Base-by-base conservation (phyloP, 2,113 vertebrate species). In the Lanius collurio region DNA sequence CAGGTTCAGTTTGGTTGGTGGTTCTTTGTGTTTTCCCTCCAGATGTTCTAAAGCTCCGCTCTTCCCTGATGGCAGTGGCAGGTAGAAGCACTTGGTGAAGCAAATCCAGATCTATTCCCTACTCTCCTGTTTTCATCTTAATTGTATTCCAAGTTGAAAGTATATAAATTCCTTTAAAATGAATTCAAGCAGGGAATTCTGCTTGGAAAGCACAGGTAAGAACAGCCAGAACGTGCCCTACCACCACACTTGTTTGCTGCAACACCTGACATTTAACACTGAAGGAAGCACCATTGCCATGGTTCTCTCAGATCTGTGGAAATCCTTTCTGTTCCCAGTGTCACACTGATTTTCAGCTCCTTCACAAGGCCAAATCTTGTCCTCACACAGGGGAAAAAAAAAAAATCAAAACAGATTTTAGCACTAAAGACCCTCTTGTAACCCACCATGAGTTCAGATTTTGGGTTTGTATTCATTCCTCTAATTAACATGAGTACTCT, bases 21-120 rank as follows among this genome's bases (percentile, higher is more conserved):
- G 5, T 1, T 42, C 3, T 15, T 55, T 2, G 0, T 27, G 27
- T 2, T 27, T 35, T 37, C 9, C 33, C 28, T 56, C n/a, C 6
- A 33, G 14, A 52, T 3, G 12, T 18, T 47, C 9, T 6, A 52
- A 56, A 83, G 12, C 11, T 41, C 30, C 27, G 23, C 30, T 82
- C 17, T 46, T 27, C 24, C 56, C 26, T n/a, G 17, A 26, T 16
- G 28, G 22, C 19, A 41, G 42, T 4, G 17, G 6, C 23, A 71
- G 13, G 8, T 49, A 5, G 16, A 55, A 87, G n/a, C 6, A 27
- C 8, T 24, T 33, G 3, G 15, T 37, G 35, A 73, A 77, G 7
- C 4, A 77, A 87, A 87, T 26, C 10, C 14, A 0, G 19, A n/a
- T 20, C 7, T 76, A 41, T 14, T 42, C 27, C 21, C 3, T 11